Base-by-base conservation (phyloP, 2,797 vertebrate genomes). In the Hyperoplus lanceolatus region DNA sequence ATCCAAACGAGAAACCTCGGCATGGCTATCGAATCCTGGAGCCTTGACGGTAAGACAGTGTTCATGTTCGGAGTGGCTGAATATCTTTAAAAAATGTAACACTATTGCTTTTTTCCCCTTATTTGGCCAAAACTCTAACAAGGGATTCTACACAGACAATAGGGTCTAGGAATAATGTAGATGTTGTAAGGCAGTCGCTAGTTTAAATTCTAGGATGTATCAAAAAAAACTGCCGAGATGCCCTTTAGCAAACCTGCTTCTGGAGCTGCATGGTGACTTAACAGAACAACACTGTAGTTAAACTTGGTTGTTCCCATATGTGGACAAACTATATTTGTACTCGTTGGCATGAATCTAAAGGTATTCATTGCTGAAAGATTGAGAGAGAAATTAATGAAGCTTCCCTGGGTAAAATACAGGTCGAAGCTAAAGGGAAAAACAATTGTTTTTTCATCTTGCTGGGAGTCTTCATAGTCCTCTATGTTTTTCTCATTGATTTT, bases 1-100 rank as follows among this genome's bases (percentile, higher is more conserved):
- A 98, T 99, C 79, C 98, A 99, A 91, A 96, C 96, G 7, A 94
- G 97, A 50, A 98, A 99, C 89, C 95, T 99, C 15, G 98, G 96
- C 72, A 99, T 99, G 96, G 96, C 97, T 0, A 93, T 99, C 59
- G 97, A 99, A 87, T 95, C 97, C 0, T 99, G 98, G 98, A 90
- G 90, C 39, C 91, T 93, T 56, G 96, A 98, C 71, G 97, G 98
- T 99, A 75, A 91, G 83, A 68, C 29, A 42, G 21, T 39, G 39
- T 59, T 65, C 0, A 5, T 55, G 59, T 48, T 48, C 12, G 10
- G 50, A 66, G 54, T 48, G 54, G 8, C 12, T 62, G 48, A 68
- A 50, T 51, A 15, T 21, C 38, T 58, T 4, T 36, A 16, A 18
- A 64, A 18, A 61, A 13, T 58, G 1, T 10, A 58, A 43, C 8